Evolutionary conservation across 2,113 vertebrate species (phyloP).

Genomic region (Gadus chalcogrammus): DNA sequence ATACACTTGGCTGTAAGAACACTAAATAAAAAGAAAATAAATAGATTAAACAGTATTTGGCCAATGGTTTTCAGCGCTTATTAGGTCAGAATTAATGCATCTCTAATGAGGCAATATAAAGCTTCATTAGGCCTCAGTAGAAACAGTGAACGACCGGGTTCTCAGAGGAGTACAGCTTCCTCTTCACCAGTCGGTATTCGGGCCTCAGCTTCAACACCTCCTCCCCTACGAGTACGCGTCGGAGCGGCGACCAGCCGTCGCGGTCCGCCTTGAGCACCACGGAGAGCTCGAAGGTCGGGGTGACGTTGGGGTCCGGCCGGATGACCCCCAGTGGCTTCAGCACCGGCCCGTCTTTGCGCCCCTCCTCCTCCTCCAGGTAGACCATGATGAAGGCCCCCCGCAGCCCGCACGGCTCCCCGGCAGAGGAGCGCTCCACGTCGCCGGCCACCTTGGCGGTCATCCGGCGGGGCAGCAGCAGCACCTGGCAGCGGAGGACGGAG

Average conservation of each 20-base stretch:
- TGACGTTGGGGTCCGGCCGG: constrained; percentile 50
- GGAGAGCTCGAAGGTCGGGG: constrained; percentile 73
- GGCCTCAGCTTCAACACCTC: constrained; percentile 68
- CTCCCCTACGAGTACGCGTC: constrained; percentile 55
- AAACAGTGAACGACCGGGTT: constrained; percentile 68
- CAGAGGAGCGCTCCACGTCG: constrained; percentile 58
- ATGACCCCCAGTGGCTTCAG: constrained; percentile 55
- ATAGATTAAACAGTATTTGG: too few relatives aligned
- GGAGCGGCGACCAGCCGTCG: constrained; percentile 62
- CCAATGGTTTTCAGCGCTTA: too few relatives aligned
- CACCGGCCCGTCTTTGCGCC: constrained; percentile 20
- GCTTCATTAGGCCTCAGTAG: constrained; percentile 13
- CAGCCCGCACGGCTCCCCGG: constrained; percentile 73
- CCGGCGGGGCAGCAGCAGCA: constrained; percentile 66
- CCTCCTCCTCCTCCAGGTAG: constrained; percentile 53
- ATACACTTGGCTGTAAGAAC: neutral
- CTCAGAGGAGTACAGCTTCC: constrained; percentile 77
- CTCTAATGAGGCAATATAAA: too few relatives aligned
- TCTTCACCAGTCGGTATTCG: constrained; percentile 74
- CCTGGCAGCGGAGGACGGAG: constrained; percentile 60
- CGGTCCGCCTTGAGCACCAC: constrained; percentile 61
- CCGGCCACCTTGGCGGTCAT: constrained; percentile 61
- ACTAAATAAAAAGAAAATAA: too few relatives aligned
- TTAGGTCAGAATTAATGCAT: too few relatives aligned
- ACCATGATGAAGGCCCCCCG: constrained; percentile 69